Conservation (phyloP, 2,888 invertebrate genomes). For the Drosophila meridionalis region DNA sequence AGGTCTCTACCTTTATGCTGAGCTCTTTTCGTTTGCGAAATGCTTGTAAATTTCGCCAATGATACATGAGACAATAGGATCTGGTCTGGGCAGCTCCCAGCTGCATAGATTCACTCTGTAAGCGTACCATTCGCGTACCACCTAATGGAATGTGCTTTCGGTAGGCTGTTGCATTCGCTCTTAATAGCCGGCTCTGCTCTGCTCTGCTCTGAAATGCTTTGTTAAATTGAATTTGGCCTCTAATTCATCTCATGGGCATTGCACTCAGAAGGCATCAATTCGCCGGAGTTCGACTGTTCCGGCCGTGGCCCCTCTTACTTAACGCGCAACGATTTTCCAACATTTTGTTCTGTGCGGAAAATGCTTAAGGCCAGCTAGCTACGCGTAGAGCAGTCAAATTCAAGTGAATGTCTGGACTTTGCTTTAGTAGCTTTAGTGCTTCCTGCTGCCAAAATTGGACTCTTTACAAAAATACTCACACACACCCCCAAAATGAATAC, state of each 20-base stretch:
- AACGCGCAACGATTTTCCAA: neutral
- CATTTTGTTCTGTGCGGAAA: neutral
- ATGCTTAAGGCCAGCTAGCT: neutral
- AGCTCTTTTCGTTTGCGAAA: neutral
- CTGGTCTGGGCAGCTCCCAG: neutral
- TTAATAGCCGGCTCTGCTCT: neutral
- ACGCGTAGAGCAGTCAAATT: neutral
- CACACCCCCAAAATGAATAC: no score
- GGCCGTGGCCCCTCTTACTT: neutral
- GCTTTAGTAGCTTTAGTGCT: neutral
- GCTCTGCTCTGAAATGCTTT: conserved; percentile 11
- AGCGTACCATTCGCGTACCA: neutral
- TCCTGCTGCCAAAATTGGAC: neutral
- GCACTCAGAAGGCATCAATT: conserved; percentile 15
- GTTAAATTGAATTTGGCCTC: conserved; percentile 15
- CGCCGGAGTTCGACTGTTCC: conserved; percentile 5
- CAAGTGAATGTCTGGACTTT: neutral
- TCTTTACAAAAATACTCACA: no score
- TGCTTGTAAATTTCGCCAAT: neutral
- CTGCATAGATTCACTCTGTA: neutral
- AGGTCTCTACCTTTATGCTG: neutral
- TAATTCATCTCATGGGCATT: conserved; percentile 16
- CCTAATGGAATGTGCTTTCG: conserved; percentile 7
- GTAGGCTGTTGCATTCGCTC: conserved; percentile 3
- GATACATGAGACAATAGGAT: neutral